A percentile compares a stretch with the other conserved stretches of the same genome.
phyloP scores from a whole-genome alignment of 2,113 vertebrate species.

The Panthera leo region DNA sequence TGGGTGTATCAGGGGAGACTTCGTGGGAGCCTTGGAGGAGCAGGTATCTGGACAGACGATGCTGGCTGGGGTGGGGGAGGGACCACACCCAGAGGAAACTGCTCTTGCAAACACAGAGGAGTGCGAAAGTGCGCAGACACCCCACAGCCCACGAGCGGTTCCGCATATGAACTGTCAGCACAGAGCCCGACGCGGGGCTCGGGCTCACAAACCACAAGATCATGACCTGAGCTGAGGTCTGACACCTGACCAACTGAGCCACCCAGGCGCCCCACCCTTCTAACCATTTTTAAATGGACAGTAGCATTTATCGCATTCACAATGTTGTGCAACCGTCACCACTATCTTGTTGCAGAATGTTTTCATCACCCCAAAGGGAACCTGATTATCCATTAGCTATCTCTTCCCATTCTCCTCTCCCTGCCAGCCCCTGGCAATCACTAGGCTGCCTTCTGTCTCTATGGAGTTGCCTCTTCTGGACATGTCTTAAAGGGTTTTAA shows the following conservation, averaged over 20 bases:
- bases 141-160: not conserved
- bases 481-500: not conserved
- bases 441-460: not conserved
- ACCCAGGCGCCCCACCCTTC: not conserved
- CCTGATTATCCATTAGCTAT: not conserved
- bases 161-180: too few species aligned
- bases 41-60: not conserved
- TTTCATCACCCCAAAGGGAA: not conserved
- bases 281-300: not conserved
- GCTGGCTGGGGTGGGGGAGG: too few species aligned
- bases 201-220: too few species aligned
- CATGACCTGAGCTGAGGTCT: too few species aligned
- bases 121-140: rapidly evolving
- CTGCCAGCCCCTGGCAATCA: not conserved
- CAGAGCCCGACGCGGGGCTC: too few species aligned
- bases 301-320: not conserved
- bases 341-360: not conserved
- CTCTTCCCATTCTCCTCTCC: not conserved
- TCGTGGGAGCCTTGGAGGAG: not conserved
- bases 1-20: not conserved
- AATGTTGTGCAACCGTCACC: not conserved
- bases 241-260: too few species aligned
- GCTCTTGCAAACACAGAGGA: rapidly evolving
- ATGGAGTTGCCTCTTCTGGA: not conserved
- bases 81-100: not conserved